These are phyloP conservation scores for Lissonota sp. DNA, from an alignment of 2,888 invertebrate species.

Conservation along the genomic window DNA sequence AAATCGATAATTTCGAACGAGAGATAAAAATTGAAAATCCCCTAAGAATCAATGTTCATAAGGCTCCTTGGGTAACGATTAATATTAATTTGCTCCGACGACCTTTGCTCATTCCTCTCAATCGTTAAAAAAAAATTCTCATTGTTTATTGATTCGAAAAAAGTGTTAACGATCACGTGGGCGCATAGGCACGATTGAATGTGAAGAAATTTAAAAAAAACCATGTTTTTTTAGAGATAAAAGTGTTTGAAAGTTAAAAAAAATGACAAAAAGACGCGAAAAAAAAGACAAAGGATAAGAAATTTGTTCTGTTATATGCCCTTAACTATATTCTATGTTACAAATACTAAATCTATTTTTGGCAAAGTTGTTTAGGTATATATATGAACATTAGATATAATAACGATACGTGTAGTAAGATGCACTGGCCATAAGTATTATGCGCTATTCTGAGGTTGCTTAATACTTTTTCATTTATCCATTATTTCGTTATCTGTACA, in stretches of 20 bases:
- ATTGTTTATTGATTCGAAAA: too few relatives aligned
- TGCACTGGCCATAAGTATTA: slow-evolving; percentile 83
- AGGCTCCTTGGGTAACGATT: slow-evolving; percentile 80
- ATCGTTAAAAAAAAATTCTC: background rate
- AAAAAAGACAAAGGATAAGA: slow-evolving; percentile 68
- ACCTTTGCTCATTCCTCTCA: slow-evolving; percentile 36
- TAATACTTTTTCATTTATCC: slow-evolving; percentile 74
- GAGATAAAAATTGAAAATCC: too few relatives aligned
- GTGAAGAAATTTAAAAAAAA: slow-evolving; percentile 6
- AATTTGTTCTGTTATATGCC: slow-evolving; percentile 78
- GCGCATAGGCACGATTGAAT: background rate
- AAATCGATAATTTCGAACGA: too few relatives aligned
- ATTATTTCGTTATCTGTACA: slow-evolving; percentile 79
- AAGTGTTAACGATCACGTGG: background rate
- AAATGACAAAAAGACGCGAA: slow-evolving; percentile 61
- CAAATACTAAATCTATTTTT: slow-evolving; percentile 84
- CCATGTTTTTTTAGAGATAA: slow-evolving; percentile 42
- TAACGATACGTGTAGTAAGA: slow-evolving; percentile 81
- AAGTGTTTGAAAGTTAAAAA: slow-evolving; percentile 39
- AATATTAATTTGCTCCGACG: slow-evolving; percentile 72
- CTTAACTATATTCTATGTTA: slow-evolving; percentile 84
- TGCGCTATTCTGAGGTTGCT: slow-evolving; percentile 80
- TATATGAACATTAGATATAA: slow-evolving; percentile 79
- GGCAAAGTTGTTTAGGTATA: slow-evolving; percentile 83
- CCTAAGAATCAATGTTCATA: slow-evolving; percentile 70